Evolutionary conservation across 2,797 vertebrate species (phyloP), one percentile per base, ranked within the genome.

Genomic region (Coendou prehensilis): DNA sequence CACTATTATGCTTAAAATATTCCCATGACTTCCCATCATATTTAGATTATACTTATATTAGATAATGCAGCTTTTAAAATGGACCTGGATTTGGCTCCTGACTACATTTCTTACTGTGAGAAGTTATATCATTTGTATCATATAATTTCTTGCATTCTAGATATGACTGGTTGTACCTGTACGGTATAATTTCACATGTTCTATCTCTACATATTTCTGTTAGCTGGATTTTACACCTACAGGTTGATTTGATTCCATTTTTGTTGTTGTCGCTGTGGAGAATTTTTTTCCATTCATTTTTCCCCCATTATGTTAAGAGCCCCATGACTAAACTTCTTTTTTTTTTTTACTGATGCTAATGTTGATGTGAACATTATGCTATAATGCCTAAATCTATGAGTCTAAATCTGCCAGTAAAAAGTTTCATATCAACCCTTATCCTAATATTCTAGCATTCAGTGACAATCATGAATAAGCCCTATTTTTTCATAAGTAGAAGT

Each of bases 401-500:
- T 64, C n/a, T 87, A 96, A 91, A 28, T 47, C 9, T 91, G 67
- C 5, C 75, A 79, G 93, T 76, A 90, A 93, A 87, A 80, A 30
- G 4, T 63, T 88, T 14, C 52, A 45, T 73, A 61, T 81, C 20
- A 87, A 23, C 28, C 6, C 75, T 93, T 94, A 63, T 82, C 17
- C 1, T 85, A 90, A 87, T 82, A 33, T 79, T 94, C 87, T 76
- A 92, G 33, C 22, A 79, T 88, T 20, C n/a, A 69, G 11, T 67
- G 4, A 87, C 61, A 69, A 56, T 75, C n/a, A 52, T 56, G 87
- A 61, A 22, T 8, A 17, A 91, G 17, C 10, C 89, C 56, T 69
- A 59, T 91, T 83, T 84, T 92, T 93, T 94, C 85, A 41, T 96
- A 97, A 23, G 45, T 82, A 90, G 87, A 95, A 94, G 33, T 64